phyloP scores from a whole-genome alignment of 1,140 invertebrate genomes.

The Drosophila biarmipes region DNA sequence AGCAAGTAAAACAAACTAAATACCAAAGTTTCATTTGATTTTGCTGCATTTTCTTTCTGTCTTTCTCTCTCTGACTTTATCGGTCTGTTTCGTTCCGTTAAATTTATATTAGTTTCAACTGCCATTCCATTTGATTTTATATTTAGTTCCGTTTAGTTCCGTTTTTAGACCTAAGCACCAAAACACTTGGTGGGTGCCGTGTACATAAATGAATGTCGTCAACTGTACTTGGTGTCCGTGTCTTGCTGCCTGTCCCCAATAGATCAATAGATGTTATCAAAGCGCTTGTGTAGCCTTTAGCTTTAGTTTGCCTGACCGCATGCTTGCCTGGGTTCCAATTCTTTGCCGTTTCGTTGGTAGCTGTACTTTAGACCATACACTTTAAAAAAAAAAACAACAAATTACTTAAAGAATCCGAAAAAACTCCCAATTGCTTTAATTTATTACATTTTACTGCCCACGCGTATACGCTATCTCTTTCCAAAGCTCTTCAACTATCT shows the following conservation, averaged over 20 bases:
- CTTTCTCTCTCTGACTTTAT: slow-evolving; percentile 8
- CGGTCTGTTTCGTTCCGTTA: slow-evolving; percentile 18
- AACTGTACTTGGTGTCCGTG: slow-evolving; percentile 33
- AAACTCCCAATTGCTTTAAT: slow-evolving; percentile 7
- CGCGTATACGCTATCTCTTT: slow-evolving; percentile 30
- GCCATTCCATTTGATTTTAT: slow-evolving; percentile 40
- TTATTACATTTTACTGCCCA: slow-evolving; percentile 29
- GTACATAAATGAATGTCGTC: slow-evolving; percentile 39
- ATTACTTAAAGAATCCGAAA: slow-evolving; percentile 15
- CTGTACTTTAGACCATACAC: slow-evolving; percentile 18
- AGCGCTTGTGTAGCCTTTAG: slow-evolving; percentile 50
- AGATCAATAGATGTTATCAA: slow-evolving; percentile 1
- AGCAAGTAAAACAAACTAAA: slow-evolving; percentile 37
- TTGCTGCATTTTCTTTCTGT: slow-evolving; percentile 52
- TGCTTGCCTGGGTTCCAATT: slow-evolving; percentile 38
- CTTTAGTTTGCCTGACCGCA: slow-evolving; percentile 36
- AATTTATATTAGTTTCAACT: slow-evolving; percentile 25
- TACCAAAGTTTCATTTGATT: slow-evolving; percentile 45
- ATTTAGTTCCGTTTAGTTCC: slow-evolving; percentile 13
- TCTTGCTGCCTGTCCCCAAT: slow-evolving; percentile 27
- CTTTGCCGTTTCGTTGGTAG: slow-evolving; percentile 26
- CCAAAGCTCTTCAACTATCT: slow-evolving; percentile 26
- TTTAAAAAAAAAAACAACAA: slow-evolving; percentile 1
- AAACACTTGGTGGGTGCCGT: slow-evolving; percentile 12
- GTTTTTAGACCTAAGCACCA: slow-evolving; percentile 26